Evolutionary conservation across 2,113 vertebrate genomes (phyloP).

Genomic region (Speoplatyrhinus poulsoni): DNA sequence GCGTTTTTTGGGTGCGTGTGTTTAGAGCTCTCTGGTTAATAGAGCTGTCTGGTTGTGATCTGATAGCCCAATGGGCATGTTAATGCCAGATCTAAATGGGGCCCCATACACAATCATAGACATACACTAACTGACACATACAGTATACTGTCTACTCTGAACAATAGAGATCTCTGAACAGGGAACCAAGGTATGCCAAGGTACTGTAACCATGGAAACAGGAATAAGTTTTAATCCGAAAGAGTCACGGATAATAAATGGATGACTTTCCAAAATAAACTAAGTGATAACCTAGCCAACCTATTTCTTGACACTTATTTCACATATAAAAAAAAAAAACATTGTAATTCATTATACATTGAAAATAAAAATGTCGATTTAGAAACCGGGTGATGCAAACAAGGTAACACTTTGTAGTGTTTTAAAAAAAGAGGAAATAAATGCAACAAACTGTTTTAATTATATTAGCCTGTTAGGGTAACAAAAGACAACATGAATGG

Average conservation of each 20-base stretch:
- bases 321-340: neutral
- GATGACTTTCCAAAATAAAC: neutral
- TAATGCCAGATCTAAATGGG: neutral
- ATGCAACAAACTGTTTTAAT: constrained; percentile 53
- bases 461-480: constrained; percentile 70
- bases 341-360: neutral
- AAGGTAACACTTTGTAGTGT: constrained; percentile 66
- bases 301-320: neutral
- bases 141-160: constrained; percentile 6
- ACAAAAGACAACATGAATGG: constrained; percentile 33
- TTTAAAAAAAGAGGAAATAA: constrained; percentile 32
- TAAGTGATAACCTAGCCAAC: neutral
- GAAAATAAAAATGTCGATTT: neutral
- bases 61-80: no score
- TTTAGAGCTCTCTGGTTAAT: no score
- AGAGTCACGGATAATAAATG: constrained; percentile 11
- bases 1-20: no score
- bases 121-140: neutral
- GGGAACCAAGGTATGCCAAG: constrained; percentile 10
- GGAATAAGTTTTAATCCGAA: constrained; percentile 12
- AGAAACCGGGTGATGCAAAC: constrained; percentile 63
- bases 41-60: no score
- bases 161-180: constrained; percentile 21
- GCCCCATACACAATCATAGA: neutral
- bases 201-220: constrained; percentile 45